A percentile compares a stretch with the other conserved stretches of the same genome.
phyloP scores from a whole-genome alignment of 92 coral and sea anemone species.

The Ricordea florida region DNA sequence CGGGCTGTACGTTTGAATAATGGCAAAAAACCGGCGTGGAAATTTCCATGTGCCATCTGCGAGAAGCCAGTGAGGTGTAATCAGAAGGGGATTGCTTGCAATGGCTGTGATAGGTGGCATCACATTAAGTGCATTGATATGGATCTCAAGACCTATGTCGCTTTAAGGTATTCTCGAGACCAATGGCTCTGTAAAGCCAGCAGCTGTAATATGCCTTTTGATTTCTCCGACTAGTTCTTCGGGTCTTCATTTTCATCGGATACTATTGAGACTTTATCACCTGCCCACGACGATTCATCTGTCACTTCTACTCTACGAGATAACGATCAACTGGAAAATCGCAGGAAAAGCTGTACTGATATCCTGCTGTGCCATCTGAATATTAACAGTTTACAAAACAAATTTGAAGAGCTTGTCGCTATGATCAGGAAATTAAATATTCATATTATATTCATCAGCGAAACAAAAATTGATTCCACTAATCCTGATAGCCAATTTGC shows the following conservation, averaged over 20 bases:
- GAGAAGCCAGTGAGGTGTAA: constrained; percentile 16
- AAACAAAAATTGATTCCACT: too few relatives aligned
- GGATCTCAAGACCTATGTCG: not conserved
- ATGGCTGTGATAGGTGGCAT: constrained; percentile 17
- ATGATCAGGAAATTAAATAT: too few relatives aligned
- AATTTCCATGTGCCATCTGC: constrained; percentile 45
- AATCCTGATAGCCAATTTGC: too few relatives aligned
- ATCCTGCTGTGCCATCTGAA: too few relatives aligned
- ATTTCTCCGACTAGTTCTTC: constrained; percentile 22
- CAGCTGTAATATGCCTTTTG: constrained; percentile 15
- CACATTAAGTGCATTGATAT: constrained; percentile 13
- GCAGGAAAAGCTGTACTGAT: too few relatives aligned
- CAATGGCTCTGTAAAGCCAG: not conserved
- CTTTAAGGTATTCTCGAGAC: constrained; percentile 3
- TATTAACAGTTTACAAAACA: too few relatives aligned
- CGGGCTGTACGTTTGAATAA: not conserved
- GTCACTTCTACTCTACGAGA: too few relatives aligned
- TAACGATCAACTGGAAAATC: too few relatives aligned
- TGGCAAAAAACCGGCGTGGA: constrained; percentile 35
- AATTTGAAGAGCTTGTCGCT: too few relatives aligned
- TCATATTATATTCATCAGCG: too few relatives aligned
- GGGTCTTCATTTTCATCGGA: constrained; percentile 1
- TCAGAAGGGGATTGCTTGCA: constrained; percentile 29
- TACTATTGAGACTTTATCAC: not conserved
- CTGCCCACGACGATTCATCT: too few relatives aligned